Base-by-base conservation (phyloP, 1,140 invertebrate species). In the Caerostris extrusa region DNA sequence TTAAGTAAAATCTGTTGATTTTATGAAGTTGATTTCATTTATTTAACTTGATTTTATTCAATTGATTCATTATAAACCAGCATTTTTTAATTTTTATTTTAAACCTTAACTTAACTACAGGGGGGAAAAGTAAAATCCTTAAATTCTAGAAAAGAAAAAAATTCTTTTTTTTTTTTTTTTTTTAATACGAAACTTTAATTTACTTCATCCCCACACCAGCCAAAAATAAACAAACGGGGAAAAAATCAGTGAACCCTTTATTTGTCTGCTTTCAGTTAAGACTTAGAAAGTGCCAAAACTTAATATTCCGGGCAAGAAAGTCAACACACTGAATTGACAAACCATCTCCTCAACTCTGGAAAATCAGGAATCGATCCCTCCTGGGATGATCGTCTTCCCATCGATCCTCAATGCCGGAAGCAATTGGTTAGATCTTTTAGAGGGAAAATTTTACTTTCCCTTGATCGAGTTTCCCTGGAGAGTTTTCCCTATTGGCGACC, bases 371-470 rank as follows among this genome's bases (percentile, higher is more conserved):
- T 77, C 71, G 5, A 53, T 34, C 71, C 71, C 4, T 50, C 34
- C 10, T 77, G 19, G 56, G 53, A 83, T 83, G 82, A 83, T 83
- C 82, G n/a, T 56, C n/a, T 83, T 19, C 34, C 14, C 56, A 83
- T 83, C 82, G 82, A 83, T 83, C 82, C 55, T 58, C 55, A 6
- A 5, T 83, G 53, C 17, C n/a, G 71, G 56, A 83, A 83, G 82
- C n/a, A 83, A 83, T 57, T 34, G 57, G 53, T n/a, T 8, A 14
- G 82, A n/a, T 56, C 14, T 53, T 34, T 19, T 17, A 17, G 61
- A 64, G 55, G 56, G 34, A 12, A 71, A 19, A 17, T 55, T 58
- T 58, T n/a, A 57, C 55, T 83, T 83, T 83, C 17, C 55, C 17
- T 55, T 83, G 56, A 56, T 56, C 55, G 55, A 83, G 19, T 83